Percentiles rank a stretch among this genome's conserved stretches.
phyloP scores from a whole-genome alignment of 1,140 invertebrate genomes.

The Holcopasites calliopsidis region DNA sequence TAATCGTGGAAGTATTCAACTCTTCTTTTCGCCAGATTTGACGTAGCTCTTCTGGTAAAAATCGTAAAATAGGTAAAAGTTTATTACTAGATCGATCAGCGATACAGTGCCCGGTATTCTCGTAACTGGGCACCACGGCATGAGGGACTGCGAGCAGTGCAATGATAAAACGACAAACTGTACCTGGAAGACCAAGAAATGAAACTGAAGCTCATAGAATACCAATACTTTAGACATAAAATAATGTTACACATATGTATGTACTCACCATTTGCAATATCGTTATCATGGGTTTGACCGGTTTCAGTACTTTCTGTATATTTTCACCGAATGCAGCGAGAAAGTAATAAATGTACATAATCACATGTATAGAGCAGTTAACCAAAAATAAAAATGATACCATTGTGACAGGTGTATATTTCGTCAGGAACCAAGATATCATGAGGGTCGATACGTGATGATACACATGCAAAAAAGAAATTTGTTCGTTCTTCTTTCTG shows the following conservation, averaged over 20 bases:
- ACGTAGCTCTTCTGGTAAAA: slow-evolving; percentile 48
- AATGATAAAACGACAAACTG: slow-evolving; percentile 16
- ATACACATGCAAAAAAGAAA: slow-evolving; percentile 85
- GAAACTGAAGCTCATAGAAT: not conserved
- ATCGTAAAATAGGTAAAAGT: slow-evolving; percentile 44
- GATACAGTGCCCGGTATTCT: not conserved
- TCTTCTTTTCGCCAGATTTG: not conserved
- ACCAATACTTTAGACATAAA: too few species aligned
- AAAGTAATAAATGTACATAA: slow-evolving; percentile 75
- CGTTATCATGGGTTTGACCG: slow-evolving; percentile 63
- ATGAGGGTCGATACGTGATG: slow-evolving; percentile 83
- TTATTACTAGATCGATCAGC: slow-evolving; percentile 11
- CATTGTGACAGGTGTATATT: slow-evolving; percentile 55
- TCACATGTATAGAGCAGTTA: slow-evolving; percentile 67
- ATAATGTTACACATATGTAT: too few species aligned
- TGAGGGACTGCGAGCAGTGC: not conserved
- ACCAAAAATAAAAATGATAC: slow-evolving; percentile 52
- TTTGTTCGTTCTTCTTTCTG: slow-evolving; percentile 85
- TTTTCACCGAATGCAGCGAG: slow-evolving; percentile 63
- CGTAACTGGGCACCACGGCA: not conserved
- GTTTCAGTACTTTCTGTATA: slow-evolving; percentile 52
- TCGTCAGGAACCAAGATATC: slow-evolving; percentile 70
- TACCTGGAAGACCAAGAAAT: slow-evolving; percentile 6
- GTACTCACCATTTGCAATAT: slow-evolving; percentile 65
- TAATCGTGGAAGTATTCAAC: not conserved